Percentiles rank a stretch among this genome's conserved stretches.
Evolutionary conservation across 1,140 invertebrate genomes (phyloP).

Genomic region (Drosophila subobscura): DNA sequence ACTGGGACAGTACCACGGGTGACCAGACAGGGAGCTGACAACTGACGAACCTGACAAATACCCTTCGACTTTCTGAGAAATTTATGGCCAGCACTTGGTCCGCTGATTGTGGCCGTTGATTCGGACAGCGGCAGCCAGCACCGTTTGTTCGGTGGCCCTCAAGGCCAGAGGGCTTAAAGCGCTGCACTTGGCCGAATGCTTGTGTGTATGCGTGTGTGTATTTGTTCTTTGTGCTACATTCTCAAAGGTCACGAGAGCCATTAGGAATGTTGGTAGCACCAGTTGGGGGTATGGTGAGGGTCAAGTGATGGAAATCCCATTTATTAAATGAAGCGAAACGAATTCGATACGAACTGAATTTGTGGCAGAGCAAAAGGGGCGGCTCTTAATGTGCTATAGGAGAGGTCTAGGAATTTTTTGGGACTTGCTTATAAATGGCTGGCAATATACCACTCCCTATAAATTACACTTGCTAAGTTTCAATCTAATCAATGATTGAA

Average conservation of each 20-base stretch:
- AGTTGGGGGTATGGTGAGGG: slow-evolving; percentile 1
- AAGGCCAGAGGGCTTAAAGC: slow-evolving; percentile 69
- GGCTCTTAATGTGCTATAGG: too few relatives aligned
- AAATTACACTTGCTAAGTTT: too few relatives aligned
- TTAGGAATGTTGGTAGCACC: slow-evolving; percentile 5
- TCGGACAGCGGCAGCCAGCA: slow-evolving; percentile 42
- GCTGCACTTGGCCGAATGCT: slow-evolving; percentile 35
- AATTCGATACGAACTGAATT: slow-evolving; percentile 13
- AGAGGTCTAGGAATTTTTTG: too few relatives aligned
- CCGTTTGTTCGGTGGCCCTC: slow-evolving; percentile 37
- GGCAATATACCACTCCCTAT: too few relatives aligned
- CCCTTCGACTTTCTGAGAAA: slow-evolving; percentile 76
- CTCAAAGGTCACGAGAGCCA: slow-evolving; percentile 62
- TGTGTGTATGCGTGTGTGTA: slow-evolving; percentile 4
- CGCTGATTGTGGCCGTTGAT: slow-evolving; percentile 73
- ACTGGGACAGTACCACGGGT: slow-evolving; percentile 7
- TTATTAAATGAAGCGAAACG: slow-evolving; percentile 49
- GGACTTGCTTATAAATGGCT: too few relatives aligned
- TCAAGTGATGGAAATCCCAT: slow-evolving; percentile 42
- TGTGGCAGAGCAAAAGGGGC: too few relatives aligned
- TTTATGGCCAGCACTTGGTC: slow-evolving; percentile 74
- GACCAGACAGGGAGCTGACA: slow-evolving; percentile 33
- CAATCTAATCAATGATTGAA: neutral
- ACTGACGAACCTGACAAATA: slow-evolving; percentile 75
- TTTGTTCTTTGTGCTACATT: slow-evolving; percentile 57